Evolutionary conservation across 2,797 vertebrate species (phyloP).

Genomic region (Kryptolebias ocellatus): DNA sequence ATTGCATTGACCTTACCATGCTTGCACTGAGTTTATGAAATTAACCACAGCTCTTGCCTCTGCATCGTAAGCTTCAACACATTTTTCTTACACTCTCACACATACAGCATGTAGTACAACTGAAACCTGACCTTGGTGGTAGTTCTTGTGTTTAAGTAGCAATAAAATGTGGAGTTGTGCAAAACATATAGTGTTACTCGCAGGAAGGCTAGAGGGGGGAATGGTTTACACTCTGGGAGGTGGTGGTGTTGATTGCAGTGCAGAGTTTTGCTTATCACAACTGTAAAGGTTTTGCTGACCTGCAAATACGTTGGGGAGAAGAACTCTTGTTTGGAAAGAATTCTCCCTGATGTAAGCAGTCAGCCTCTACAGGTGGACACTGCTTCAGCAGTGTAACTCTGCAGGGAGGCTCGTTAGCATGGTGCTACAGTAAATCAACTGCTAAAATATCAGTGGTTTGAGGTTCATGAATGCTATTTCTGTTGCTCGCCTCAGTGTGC

Average conservation of each 20-base stretch:
- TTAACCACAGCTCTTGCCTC: constrained; percentile 43
- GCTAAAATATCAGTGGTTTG: constrained; percentile 38
- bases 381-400: constrained; percentile 21
- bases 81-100: constrained; percentile 5
- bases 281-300: constrained; percentile 63
- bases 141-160: constrained; percentile 41
- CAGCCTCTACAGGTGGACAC: constrained; percentile 12
- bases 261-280: constrained; percentile 52
- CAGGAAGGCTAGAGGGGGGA: constrained; percentile 27
- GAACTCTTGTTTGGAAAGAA: constrained; percentile 24
- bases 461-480: constrained; percentile 37
- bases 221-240: constrained; percentile 31
- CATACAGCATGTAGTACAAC: constrained; percentile 18
- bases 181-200: constrained; percentile 25
- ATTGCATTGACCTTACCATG: constrained; percentile 66
- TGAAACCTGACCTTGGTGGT: constrained; percentile 52
- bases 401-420: constrained; percentile 39
- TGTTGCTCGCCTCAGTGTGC: constrained; percentile 21
- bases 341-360: constrained; percentile 32
- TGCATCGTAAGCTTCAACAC: constrained; percentile 24
- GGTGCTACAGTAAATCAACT: constrained; percentile 42
- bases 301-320: constrained; percentile 38
- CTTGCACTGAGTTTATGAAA: constrained; percentile 62
- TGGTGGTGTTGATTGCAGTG: constrained; percentile 42
- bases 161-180: constrained; percentile 39